Evolutionary conservation across 1,140 invertebrate species (phyloP).

Genomic region (Steinernema khuongi): DNA sequence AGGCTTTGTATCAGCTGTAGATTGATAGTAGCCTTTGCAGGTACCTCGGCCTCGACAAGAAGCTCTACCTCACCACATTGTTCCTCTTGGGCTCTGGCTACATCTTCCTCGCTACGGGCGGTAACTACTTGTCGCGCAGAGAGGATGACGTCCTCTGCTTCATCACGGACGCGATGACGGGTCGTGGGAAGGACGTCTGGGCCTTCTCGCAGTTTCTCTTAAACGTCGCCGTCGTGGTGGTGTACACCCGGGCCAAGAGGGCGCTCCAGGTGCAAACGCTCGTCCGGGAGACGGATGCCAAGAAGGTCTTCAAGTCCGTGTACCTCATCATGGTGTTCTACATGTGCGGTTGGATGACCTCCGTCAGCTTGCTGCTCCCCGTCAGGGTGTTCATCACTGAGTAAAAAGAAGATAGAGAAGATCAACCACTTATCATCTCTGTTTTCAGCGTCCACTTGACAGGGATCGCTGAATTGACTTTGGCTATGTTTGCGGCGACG

Average conservation of each 20-base stretch:
- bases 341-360: neutral
- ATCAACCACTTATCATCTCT: neutral
- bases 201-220: neutral
- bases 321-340: neutral
- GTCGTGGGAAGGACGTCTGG: neutral
- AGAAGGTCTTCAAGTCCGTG: neutral
- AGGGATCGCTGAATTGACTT: neutral
- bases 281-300: neutral
- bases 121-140: neutral
- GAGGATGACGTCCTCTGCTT: neutral
- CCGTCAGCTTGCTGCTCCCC: neutral
- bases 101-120: neutral
- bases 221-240: neutral
- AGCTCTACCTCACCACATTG: neutral
- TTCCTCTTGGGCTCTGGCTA: neutral
- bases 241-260: neutral
- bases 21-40: neutral
- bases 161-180: neutral
- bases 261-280: neutral
- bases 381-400: neutral
- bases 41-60: neutral
- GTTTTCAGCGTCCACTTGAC: neutral
- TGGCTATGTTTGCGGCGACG: neutral
- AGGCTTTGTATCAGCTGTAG: no score
- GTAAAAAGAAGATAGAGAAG: neutral